Conservation (phyloP, 2,888 invertebrate species). For the Byasa hedistus region DNA sequence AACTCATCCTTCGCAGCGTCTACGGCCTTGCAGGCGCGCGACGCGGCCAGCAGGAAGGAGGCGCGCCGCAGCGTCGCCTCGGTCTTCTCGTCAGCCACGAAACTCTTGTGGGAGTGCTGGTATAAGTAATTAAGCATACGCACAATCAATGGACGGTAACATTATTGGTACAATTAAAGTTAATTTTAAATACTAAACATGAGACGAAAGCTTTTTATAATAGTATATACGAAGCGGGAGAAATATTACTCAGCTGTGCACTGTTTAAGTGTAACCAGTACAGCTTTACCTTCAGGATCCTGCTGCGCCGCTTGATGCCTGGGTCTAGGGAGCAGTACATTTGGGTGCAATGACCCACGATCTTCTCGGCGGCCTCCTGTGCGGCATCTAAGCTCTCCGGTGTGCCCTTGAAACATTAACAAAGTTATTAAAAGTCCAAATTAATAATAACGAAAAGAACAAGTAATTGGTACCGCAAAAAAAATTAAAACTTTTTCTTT, state of each 20-base stretch:
- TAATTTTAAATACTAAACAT: conserved; percentile 10
- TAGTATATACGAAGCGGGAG: background rate
- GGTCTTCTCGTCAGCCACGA: conserved; percentile 57
- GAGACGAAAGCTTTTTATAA: background rate
- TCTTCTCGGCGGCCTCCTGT: conserved; percentile 54
- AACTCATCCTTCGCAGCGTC: conserved; percentile 42
- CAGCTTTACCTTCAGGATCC: conserved; percentile 44
- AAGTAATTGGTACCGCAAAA: too few relatives aligned
- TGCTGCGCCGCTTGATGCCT: conserved; percentile 48
- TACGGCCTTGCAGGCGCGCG: conserved; percentile 43
- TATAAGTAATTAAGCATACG: too few relatives aligned
- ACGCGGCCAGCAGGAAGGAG: conserved; percentile 53
- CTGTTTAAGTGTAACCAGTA: background rate
- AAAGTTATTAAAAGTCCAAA: too few relatives aligned
- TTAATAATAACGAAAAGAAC: too few relatives aligned
- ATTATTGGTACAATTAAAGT: too few relatives aligned
- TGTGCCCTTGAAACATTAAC: conserved; percentile 30
- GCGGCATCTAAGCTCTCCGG: conserved; percentile 40
- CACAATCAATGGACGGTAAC: too few relatives aligned
- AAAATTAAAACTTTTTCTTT: background rate
- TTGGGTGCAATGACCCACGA: conserved; percentile 60
- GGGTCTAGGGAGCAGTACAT: conserved; percentile 61
- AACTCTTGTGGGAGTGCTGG: conserved; percentile 60
- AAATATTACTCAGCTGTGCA: background rate
- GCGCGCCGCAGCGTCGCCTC: conserved; percentile 52